phyloP scores from a whole-genome alignment of 2,888 invertebrate species.

The Eupithecia inturbata region DNA sequence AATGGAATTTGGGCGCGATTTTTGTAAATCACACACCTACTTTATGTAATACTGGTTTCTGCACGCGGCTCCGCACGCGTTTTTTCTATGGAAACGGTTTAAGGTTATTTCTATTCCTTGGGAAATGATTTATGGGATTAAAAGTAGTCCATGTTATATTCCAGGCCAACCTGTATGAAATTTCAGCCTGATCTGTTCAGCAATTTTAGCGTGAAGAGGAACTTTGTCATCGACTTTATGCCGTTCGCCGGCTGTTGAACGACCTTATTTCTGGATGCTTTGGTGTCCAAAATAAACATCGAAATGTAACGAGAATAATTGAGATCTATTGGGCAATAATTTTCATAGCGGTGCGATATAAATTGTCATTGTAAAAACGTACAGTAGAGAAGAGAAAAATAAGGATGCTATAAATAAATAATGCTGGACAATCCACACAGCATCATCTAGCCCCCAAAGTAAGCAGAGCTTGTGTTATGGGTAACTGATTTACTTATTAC shows the following conservation, averaged over 20 bases:
- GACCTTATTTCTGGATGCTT: not conserved
- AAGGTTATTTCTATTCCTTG: not conserved
- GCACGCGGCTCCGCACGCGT: slow-evolving; percentile 5
- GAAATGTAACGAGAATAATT: not conserved
- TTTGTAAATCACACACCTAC: slow-evolving; percentile 12
- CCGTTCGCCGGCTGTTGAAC: not conserved
- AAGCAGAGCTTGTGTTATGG: not conserved
- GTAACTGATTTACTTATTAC: not conserved
- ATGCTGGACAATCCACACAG: no score
- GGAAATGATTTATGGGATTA: not conserved
- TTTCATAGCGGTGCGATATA: no score
- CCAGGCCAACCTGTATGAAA: no score
- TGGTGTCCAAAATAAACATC: not conserved
- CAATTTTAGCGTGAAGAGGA: no score
- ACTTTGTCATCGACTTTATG: not conserved
- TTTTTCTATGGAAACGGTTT: not conserved
- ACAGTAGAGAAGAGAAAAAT: not conserved
- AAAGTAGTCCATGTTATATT: not conserved
- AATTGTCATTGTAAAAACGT: not conserved
- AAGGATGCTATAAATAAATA: not conserved
- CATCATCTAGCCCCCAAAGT: not conserved
- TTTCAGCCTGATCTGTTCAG: no score
- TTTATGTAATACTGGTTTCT: not conserved
- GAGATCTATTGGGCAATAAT: not conserved
- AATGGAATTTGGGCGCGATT: slow-evolving; percentile 32